Evolutionary conservation across 2,113 vertebrate species (phyloP).

Genomic region (Otus sunia): DNA sequence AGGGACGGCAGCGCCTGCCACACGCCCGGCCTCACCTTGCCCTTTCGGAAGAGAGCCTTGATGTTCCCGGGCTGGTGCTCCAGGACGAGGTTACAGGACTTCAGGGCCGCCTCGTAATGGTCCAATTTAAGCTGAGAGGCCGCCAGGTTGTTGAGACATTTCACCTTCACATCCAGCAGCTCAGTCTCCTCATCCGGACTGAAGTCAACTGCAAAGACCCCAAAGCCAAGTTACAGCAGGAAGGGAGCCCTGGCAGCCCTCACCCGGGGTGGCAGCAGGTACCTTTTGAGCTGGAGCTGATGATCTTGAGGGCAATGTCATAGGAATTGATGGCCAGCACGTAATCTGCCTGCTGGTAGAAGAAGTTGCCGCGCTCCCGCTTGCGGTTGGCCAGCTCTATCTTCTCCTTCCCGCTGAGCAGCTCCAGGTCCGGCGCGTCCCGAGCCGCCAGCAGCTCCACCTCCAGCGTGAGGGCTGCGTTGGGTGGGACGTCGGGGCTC

Average conservation of each 20-base stretch:
- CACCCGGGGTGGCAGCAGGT: rapidly evolving
- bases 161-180: conserved; percentile 89
- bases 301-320: conserved; percentile 87
- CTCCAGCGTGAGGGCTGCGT: conserved; percentile 81
- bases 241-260: rapidly evolving
- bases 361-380: conserved; percentile 87
- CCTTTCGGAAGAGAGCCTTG: conserved; percentile 95
- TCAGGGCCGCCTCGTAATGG: conserved; percentile 89
- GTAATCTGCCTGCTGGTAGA: conserved; percentile 90
- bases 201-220: conserved; percentile 82
- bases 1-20: rapidly evolving
- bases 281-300: conserved; percentile 92
- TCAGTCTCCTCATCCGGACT: conserved; percentile 84
- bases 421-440: conserved; percentile 85
- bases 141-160: conserved; percentile 97
- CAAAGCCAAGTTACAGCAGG: neutral
- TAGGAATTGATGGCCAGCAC: conserved; percentile 94
- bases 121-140: conserved; percentile 94
- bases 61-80: conserved; percentile 90
- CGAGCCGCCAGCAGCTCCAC: conserved; percentile 80
- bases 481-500: conserved; percentile 80
- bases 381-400: conserved; percentile 84
- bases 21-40: conserved; percentile 80
- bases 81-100: conserved; percentile 88
- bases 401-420: conserved; percentile 81